Base-by-base conservation (phyloP, 2,113 vertebrate species). In the Chroicocephalus ridibundus region DNA sequence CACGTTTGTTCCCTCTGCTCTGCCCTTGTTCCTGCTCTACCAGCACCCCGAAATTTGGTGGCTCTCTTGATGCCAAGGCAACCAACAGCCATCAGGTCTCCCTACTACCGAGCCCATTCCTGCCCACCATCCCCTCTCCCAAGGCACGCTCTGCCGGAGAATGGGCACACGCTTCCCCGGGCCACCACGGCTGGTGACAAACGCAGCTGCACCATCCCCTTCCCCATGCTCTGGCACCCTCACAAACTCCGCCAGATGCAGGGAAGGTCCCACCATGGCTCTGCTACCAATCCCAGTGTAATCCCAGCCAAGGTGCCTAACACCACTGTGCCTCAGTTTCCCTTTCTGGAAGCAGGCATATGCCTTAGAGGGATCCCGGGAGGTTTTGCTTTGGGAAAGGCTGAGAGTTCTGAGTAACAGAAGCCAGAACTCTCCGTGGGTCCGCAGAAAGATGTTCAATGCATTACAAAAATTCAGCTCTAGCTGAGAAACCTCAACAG, bases 191-290 rank as follows among this genome's bases (percentile, higher is more conserved):
- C 40, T 61, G 54, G 40, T 40, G 60, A 44, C 54, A 78, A 68
- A 66, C 11, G 13, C 57, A 51, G 52, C 21, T 4, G 38, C 40
- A 54, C 46, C 20, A 13, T 32, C 22, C 71, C 24, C 9, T 65
- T 79, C 27, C 61, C 38, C 24, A 55, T 0, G 0, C 54, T 62
- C 25, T 21, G 10, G n/a, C 47, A 36, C 7, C 12, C 0, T 1
- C 9, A 52, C 5, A 1, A 61, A 22, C 29, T 25, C 32, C 9
- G 49, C 9, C n/a, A 49, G 15, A 32, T 8, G 52, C 71, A 65
- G 42, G 54, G 34, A 38, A 72, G 44, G 22, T 25, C 29, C 65
- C 44, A 9, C 4, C 46, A 18, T 10, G 31, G 54, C 12, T 82
- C 38, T 51, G n/a, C 2, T 25, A 11, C 55, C 61, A 47, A 36